Base-by-base conservation (phyloP, 2,888 invertebrate species). In the Acrobasis repandana region DNA sequence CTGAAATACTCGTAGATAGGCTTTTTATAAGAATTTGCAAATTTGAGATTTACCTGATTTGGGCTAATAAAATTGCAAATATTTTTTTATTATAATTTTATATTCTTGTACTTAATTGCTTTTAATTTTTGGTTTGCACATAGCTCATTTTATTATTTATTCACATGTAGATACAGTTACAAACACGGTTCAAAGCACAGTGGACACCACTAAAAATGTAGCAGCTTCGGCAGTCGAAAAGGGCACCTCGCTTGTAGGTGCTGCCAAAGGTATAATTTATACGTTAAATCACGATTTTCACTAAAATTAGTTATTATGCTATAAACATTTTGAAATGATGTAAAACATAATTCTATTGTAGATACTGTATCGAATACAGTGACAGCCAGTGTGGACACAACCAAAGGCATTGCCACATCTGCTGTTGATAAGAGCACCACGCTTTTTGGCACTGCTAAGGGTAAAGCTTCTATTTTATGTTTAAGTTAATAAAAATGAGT, bases 151-250 rank as follows among this genome's bases (percentile, higher is more conserved):
- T 15, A 10, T 16, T 16, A 36, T 36, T 15, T 46, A 48, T 46
- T 43, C 5, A n/a, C 33, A 73, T 70, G 46, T 79, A 80, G 80
- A 81, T 60, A 70, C 77, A 6, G 76, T 80, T 60, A 61, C 75
- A 47, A 75, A 72, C 65, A 79, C 79, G 48, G 72, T 77, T 10
- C 66, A 73, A 47, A 69, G 49, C 38, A 75, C 82, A 48, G 78
- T 82, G 72, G 84, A 84, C 43, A 79, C 77, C 0, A 79, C 83
- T n/a, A 82, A 79, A 68, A 77, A 68, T 65, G 68, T 75, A 15
- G 75, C 81, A 28, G 65, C 74, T 11, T 70, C 79, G 1, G 76
- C 74, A 16, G 70, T 74, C 65, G 80, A 79, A 36, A 79, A 74
- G 38, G 72, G 82, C 10, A 64, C 79, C 20, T 70, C 75, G 28